These are phyloP conservation scores for Rousettus leschenaultii DNA, from an alignment of 2,113 vertebrate genomes.

Conservation along the genomic window DNA sequence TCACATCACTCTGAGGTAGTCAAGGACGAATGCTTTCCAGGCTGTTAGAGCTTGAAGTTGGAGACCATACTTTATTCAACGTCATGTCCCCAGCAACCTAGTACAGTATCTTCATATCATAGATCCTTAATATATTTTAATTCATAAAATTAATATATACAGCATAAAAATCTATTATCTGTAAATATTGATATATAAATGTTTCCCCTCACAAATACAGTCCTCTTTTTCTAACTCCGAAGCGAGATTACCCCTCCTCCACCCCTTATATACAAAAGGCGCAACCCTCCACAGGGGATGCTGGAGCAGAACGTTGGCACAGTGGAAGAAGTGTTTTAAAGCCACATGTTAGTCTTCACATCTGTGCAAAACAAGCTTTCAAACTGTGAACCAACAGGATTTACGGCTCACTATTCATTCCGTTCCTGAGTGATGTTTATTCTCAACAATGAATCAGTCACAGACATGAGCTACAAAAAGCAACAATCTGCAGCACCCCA, in stretches of 20 bases:
- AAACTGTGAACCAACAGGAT: background rate
- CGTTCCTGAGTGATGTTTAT: background rate
- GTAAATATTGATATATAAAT: background rate
- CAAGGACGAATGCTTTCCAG: background rate
- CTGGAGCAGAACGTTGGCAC: background rate
- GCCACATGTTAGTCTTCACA: background rate
- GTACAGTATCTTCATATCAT: background rate
- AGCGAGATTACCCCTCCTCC: background rate
- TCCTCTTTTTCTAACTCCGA: background rate
- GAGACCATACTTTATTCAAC: background rate
- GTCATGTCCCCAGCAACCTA: no score
- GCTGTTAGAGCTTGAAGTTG: background rate
- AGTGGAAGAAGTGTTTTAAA: slow-evolving; percentile 14
- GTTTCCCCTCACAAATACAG: background rate
- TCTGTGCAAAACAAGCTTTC: background rate
- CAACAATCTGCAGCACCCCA: background rate
- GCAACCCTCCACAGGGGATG: background rate
- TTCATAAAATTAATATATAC: background rate
- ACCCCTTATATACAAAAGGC: background rate
- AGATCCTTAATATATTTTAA: background rate
- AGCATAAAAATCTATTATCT: background rate
- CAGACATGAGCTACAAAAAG: background rate
- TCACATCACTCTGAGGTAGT: no score
- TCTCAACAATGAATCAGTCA: slow-evolving; percentile 1
- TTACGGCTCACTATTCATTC: background rate